These are phyloP conservation scores for Enteromius afrohamiltoni DNA, from an alignment of 2,797 vertebrate species.

Conservation along the genomic window DNA sequence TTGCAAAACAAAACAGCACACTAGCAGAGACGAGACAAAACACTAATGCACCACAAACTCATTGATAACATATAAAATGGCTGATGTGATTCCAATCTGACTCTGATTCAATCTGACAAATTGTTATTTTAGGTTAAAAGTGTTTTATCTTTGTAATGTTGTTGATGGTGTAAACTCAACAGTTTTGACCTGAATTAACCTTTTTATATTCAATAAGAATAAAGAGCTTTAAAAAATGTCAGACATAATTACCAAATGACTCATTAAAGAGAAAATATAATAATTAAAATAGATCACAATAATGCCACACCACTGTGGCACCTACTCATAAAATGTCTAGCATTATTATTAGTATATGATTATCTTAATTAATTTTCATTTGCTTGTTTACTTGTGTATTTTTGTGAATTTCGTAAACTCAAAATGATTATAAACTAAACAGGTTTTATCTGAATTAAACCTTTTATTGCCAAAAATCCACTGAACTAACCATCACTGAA, in stretches of 20 bases:
- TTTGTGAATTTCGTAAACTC: background rate
- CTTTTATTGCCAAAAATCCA: background rate
- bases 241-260: background rate
- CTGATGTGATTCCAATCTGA: conserved; percentile 8
- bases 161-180: background rate
- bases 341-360: background rate
- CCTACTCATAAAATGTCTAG: background rate
- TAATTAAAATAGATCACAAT: background rate
- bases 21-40: background rate
- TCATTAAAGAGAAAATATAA: background rate
- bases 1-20: background rate
- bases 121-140: background rate
- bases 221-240: background rate
- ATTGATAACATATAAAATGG: conserved; percentile 4
- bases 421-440: conserved; percentile 8
- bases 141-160: background rate
- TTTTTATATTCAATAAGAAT: background rate
- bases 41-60: background rate
- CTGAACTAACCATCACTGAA: background rate
- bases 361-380: background rate
- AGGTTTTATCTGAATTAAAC: background rate
- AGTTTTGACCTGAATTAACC: background rate
- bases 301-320: background rate
- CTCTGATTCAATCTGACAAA: background rate
- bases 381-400: background rate